These are phyloP conservation scores for Phoenicopterus ruber DNA, from an alignment of 2,113 vertebrate species.

Conservation along the genomic window DNA sequence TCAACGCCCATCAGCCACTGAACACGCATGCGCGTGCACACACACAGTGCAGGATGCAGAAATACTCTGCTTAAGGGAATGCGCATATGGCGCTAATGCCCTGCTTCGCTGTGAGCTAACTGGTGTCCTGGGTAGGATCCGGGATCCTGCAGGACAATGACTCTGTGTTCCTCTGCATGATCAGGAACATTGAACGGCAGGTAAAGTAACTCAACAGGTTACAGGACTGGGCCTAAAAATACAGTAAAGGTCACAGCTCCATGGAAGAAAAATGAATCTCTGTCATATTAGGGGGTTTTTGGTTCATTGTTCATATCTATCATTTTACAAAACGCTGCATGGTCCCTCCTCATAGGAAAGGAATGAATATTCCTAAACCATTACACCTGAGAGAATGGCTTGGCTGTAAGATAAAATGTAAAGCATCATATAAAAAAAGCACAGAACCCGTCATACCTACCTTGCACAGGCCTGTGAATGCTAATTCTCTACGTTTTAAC, in stretches of 20 bases:
- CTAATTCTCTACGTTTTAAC: background rate
- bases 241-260: background rate
- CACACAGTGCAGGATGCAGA: background rate
- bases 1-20: background rate
- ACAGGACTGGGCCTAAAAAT: background rate
- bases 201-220: background rate
- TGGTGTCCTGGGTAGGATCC: background rate
- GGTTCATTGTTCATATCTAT: background rate
- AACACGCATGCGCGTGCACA: rapidly evolving
- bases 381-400: background rate
- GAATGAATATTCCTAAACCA: background rate
- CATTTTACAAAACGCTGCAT: background rate
- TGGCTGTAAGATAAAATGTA: background rate
- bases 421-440: background rate
- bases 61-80: background rate
- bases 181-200: background rate
- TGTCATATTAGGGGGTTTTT: background rate
- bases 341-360: background rate
- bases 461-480: background rate
- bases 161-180: background rate
- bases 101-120: background rate
- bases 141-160: background rate
- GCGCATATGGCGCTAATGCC: background rate
- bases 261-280: background rate
- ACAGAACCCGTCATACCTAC: background rate